Evolutionary conservation across 2,888 invertebrate species (phyloP).

Genomic region (Boloria selene): DNA sequence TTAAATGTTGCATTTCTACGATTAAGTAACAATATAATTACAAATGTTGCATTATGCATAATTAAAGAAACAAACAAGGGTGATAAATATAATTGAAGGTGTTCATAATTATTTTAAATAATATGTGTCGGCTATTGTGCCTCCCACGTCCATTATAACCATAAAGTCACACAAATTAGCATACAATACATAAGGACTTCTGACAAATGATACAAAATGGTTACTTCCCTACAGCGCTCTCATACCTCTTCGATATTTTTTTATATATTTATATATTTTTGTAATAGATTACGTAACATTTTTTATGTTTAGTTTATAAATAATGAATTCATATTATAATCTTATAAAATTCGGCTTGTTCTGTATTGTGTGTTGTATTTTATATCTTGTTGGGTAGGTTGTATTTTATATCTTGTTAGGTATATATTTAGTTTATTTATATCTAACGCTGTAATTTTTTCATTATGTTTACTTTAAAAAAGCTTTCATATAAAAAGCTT

Average conservation of each 20-base stretch:
- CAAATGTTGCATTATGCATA: background rate
- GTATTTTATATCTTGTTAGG: no score
- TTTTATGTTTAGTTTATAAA: slow-evolving; percentile 3
- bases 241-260: slow-evolving; percentile 1
- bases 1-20: no score
- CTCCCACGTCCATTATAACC: slow-evolving; percentile 66
- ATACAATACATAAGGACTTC: slow-evolving; percentile 70
- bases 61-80: slow-evolving; percentile 25
- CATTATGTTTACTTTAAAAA: no score
- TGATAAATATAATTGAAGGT: slow-evolving; percentile 24
- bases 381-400: no score
- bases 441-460: no score
- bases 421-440: no score
- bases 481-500: no score
- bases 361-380: no score
- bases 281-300: background rate
- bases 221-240: slow-evolving; percentile 52
- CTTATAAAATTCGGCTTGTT: background rate
- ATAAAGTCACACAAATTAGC: slow-evolving; percentile 65
- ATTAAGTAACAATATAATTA: no score
- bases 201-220: slow-evolving; percentile 61
- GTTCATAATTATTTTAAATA: slow-evolving; percentile 22
- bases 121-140: slow-evolving; percentile 22
- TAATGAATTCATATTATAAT: no score
- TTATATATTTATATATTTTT: no score